A percentile compares a stretch with the other conserved stretches of the same genome.
These are phyloP conservation scores for Nothocercus nigrocapillus DNA, from an alignment of 2,113 vertebrate genomes.

Conservation along the genomic window DNA sequence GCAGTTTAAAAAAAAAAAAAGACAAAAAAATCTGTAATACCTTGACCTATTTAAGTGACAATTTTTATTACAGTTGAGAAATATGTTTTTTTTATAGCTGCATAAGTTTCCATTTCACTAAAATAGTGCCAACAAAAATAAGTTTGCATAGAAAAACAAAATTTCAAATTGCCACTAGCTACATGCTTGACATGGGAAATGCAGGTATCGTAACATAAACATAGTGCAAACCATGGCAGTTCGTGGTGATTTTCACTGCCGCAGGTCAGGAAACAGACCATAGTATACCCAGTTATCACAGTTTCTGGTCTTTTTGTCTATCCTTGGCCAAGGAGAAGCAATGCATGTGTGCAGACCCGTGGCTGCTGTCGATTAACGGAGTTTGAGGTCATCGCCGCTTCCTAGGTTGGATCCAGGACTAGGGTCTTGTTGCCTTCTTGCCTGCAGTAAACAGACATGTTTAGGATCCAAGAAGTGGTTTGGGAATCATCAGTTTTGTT, in stretches of 20 bases:
- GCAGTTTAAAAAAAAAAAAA: conserved; percentile 71
- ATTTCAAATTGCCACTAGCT: conserved; percentile 82
- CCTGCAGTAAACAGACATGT: conserved; percentile 76
- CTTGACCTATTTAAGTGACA: conserved; percentile 76
- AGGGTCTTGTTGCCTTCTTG: conserved; percentile 98
- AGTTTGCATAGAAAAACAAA: conserved; percentile 84
- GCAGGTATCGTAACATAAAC: conserved; percentile 82
- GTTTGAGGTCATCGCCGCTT: conserved; percentile 93
- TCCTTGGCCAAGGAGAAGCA: conserved; percentile 78
- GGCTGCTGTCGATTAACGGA: conserved; percentile 80
- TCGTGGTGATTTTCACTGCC: conserved; percentile 72
- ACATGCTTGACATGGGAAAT: conserved; percentile 85
- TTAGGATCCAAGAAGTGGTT: not conserved
- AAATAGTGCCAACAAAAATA: conserved; percentile 84
- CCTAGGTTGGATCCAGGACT: conserved; percentile 94
- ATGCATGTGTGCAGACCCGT: conserved; percentile 34
- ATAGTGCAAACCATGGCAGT: conserved; percentile 93
- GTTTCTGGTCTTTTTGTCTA: conserved; percentile 84
- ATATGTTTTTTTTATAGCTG: conserved; percentile 72
- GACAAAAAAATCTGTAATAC: conserved; percentile 58
- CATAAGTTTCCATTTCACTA: conserved; percentile 75
- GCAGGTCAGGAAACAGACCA: conserved; percentile 76
- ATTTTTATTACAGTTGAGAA: conserved; percentile 76
- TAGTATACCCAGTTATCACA: conserved; percentile 82
- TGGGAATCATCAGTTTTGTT: not conserved